A percentile compares a stretch with the other conserved stretches of the same genome.
These are phyloP conservation scores for Dimorphilus gyrociliatus DNA, from an alignment of 2,888 invertebrate species.

Conservation along the genomic window DNA sequence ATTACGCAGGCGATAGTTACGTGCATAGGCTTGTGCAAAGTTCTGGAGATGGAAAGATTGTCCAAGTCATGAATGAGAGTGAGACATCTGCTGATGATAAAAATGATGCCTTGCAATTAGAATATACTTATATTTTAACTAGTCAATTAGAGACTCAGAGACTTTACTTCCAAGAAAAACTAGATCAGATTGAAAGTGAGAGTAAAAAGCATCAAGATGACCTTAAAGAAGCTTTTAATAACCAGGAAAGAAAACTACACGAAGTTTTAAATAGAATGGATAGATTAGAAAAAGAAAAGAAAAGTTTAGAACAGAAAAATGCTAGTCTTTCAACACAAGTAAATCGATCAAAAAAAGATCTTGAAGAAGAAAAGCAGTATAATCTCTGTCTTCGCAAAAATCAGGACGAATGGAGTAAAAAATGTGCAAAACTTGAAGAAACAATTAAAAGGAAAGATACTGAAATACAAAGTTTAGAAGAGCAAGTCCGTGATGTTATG, in stretches of 20 bases:
- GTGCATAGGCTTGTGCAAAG: slow-evolving; percentile 89
- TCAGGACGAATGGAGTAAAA: slow-evolving; percentile 48
- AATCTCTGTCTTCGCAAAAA: slow-evolving; percentile 59
- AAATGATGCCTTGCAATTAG: slow-evolving; percentile 11
- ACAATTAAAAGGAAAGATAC: slow-evolving; percentile 33
- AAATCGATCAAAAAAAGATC: slow-evolving; percentile 49
- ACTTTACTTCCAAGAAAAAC: slow-evolving; percentile 68
- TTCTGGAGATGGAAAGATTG: slow-evolving; percentile 87
- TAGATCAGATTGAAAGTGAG: slow-evolving; percentile 39
- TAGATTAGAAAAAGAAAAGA: slow-evolving; percentile 54
- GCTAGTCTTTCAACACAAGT: slow-evolving; percentile 37
- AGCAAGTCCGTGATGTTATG: slow-evolving; percentile 89
- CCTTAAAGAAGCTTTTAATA: too few relatives aligned
- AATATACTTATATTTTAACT: slow-evolving; percentile 81
- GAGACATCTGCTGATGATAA: slow-evolving; percentile 8
- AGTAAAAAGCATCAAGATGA: slow-evolving; percentile 25
- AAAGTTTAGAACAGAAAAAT: too few relatives aligned
- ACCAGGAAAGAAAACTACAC: slow-evolving; percentile 28
- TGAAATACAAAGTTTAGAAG: slow-evolving; percentile 64
- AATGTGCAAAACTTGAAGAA: slow-evolving; percentile 18
- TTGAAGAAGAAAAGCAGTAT: slow-evolving; percentile 68
- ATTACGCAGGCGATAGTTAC: slow-evolving; percentile 94
- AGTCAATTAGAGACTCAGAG: slow-evolving; percentile 87
- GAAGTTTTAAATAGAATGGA: slow-evolving; percentile 50
- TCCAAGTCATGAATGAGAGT: slow-evolving; percentile 41